Evolutionary conservation across 2,113 vertebrate genomes (phyloP).

Genomic region (Orthonyx spaldingii): DNA sequence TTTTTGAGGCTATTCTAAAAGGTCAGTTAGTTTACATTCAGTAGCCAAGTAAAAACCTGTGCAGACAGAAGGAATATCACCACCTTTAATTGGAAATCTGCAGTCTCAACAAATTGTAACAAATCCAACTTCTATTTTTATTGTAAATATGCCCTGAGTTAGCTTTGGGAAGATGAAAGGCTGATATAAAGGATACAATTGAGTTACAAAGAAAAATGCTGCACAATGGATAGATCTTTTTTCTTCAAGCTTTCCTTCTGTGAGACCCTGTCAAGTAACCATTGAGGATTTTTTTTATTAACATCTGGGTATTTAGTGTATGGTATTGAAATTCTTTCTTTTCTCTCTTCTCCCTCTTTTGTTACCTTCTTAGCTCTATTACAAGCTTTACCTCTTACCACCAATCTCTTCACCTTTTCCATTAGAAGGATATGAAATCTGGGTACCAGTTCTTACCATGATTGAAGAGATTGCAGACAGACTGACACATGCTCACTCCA

Average conservation of each 20-base stretch:
- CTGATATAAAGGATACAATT: background rate
- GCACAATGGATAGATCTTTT: background rate
- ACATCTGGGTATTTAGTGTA: background rate
- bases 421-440: background rate
- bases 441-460: background rate
- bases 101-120: conserved; percentile 20
- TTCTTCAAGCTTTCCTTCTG: background rate
- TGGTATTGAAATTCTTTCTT: background rate
- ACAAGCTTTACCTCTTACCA: background rate
- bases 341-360: background rate
- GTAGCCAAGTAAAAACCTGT: background rate
- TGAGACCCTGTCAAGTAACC: background rate
- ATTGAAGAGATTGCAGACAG: background rate
- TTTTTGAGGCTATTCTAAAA: conserved; percentile 23
- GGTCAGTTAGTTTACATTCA: background rate
- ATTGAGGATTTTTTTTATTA: background rate
- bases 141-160: conserved; percentile 7
- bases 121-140: conserved; percentile 21
- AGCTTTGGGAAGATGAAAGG: conserved; percentile 30
- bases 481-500: background rate
- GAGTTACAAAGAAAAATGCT: background rate
- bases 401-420: background rate
- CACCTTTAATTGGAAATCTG: conserved; percentile 14
- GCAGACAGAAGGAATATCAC: background rate
- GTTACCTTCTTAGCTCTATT: background rate